Evolutionary conservation across 2,797 vertebrate genomes (phyloP).

Genomic region (Novumbra hubbsi): DNA sequence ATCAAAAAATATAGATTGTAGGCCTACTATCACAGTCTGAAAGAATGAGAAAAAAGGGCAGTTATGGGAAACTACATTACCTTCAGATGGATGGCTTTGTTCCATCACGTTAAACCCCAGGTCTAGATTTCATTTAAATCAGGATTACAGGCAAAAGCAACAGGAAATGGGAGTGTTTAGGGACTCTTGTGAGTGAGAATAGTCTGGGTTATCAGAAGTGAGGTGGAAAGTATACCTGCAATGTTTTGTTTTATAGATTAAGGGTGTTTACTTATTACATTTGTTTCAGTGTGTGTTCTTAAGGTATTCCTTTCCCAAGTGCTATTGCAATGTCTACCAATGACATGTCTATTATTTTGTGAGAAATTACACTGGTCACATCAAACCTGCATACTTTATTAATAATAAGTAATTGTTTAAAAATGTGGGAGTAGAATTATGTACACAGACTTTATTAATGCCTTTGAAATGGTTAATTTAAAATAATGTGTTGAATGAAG

Average conservation of each 20-base stretch:
- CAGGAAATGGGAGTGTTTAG: constrained; percentile 20
- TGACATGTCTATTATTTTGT: too few species aligned
- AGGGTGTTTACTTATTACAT: background rate
- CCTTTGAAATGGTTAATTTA: too few species aligned
- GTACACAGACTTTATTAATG: too few species aligned
- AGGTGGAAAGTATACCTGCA: background rate
- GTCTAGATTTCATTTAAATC: constrained; percentile 7
- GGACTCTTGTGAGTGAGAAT: background rate
- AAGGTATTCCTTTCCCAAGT: too few species aligned
- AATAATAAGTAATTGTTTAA: too few species aligned
- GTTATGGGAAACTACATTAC: background rate
- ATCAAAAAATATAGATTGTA: background rate
- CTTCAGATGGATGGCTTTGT: constrained; percentile 1
- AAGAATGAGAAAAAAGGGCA: background rate
- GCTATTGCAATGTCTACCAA: too few species aligned
- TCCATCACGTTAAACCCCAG: constrained; percentile 2
- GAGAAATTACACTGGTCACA: too few species aligned
- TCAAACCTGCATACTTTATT: too few species aligned
- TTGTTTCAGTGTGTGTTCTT: background rate
- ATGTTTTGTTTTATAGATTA: background rate
- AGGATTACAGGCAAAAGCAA: constrained; percentile 16
- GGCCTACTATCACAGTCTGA: background rate
- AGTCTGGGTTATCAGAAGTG: constrained; percentile 3
- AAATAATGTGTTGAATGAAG: too few species aligned
- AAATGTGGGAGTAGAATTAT: too few species aligned